Base-by-base conservation (phyloP, 1,140 invertebrate species). In the Bombus turneri region DNA sequence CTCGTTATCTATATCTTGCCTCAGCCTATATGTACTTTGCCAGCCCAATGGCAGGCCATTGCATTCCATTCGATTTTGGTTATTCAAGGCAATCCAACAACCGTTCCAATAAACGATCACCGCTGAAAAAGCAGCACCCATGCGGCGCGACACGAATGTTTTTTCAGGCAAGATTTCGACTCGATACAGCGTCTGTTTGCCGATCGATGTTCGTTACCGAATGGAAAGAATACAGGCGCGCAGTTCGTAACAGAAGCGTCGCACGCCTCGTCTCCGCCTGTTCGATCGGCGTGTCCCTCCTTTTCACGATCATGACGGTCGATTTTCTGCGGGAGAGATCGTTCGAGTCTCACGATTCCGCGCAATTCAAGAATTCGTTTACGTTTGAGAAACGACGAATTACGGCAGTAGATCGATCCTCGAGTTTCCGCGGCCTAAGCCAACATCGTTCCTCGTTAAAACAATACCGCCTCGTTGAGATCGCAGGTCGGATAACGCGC, bases 401-500 rank as follows among this genome's bases (percentile, higher is more conserved):
- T 47, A 66, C 25, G 28, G 39, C 39, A 37, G 53, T 34, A 41
- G 53, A 82, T 82, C 53, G 68, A 57, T 74, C 34, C 39, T 5
- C 71, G 12, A 4, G 71, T 82, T 82, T n/a, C 53, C n/a, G 8
- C 25, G 43, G 34, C n/a, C 37, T 37, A 8, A 34, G 57, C 64
- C 72, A 72, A 76, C 59, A 64, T 66, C 81, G 81, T 76, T 53
- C 37, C 81, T 83, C 81, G 81, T 83, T 83, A 83, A 83, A 83
- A 76, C 43, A 53, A 53, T 64, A 43, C 66, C 72, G 81, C 81
- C 72, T 76, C 31, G 59, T 68, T 76, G 81, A 37, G 43, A 76
- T 82, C 57, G 53, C 64, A 28, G 28, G 68, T 10, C 80, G 53
- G 25, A 53, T 47, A 64, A 77, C 28, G 37, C 76, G 76, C 39